phyloP scores from a whole-genome alignment of 1,140 invertebrate genomes.

The Diprion similis region DNA sequence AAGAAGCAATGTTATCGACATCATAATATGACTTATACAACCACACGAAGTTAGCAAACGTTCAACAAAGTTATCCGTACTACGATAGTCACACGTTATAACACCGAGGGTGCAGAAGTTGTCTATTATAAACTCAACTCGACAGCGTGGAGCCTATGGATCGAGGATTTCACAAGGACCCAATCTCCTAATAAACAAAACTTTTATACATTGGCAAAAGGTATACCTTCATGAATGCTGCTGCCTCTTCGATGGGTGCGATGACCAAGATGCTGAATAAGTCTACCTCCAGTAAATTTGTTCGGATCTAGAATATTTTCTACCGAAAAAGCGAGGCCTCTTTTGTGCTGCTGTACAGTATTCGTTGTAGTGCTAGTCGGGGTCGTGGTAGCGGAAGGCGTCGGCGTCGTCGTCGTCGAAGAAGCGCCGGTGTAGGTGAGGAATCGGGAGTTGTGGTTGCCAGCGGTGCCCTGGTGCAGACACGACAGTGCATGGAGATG shows the following conservation, averaged over 20 bases:
- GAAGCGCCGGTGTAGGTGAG: neutral
- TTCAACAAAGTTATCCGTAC: too few species aligned
- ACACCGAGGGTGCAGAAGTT: conserved; percentile 29
- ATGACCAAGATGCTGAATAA: conserved; percentile 43
- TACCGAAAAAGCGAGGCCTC: conserved; percentile 82
- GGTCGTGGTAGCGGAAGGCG: neutral
- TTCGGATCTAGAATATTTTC: conserved; percentile 91
- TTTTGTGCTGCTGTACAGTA: conserved; percentile 44
- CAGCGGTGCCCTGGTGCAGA: neutral
- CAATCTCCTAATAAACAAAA: conserved; percentile 14
- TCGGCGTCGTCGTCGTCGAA: conserved; percentile 3
- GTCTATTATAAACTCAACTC: neutral
- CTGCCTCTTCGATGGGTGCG: conserved; percentile 58
- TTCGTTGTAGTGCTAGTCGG: conserved; percentile 38
- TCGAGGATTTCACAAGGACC: too few species aligned
- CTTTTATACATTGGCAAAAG: neutral
- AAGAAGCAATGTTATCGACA: too few species aligned
- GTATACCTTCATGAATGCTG: conserved; percentile 61
- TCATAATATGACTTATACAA: too few species aligned
- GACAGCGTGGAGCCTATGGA: neutral
- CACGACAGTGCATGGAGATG: conserved; percentile 35
- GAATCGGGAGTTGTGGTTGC: neutral
- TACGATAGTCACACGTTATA: neutral
- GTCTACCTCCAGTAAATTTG: conserved; percentile 79
- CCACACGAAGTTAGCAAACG: too few species aligned